Evolutionary conservation across 2,888 invertebrate genomes (phyloP), one percentile per base, ranked within the genome.

Genomic region (Apocheima hispidaria): DNA sequence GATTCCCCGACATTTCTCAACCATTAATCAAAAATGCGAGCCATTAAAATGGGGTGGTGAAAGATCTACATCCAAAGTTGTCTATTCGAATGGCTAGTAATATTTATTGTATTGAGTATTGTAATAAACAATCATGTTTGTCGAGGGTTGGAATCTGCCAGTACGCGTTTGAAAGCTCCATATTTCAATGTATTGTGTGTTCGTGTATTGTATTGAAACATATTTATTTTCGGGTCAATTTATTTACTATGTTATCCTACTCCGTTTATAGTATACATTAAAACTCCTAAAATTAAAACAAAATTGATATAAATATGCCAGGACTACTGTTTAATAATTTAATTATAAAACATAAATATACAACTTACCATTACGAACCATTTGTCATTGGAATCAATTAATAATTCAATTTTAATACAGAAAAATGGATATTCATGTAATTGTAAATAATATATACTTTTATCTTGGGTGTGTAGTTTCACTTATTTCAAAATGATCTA

Each of bases 11-110:
- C 60, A 44, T 81, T 82, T 79, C 80, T 72, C 73, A 71, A 70
- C 77, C 89, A 92, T 92, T 90, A 90, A 92, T 92, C 92, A 92
- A 90, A 60, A 62, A 87, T 81, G 83, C 77, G 77, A 79, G 82
- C 87, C 86, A 90, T 88, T 87, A 86, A 86, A 85, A 87, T 87
- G 81, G 91, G 90, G 92, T 86, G 90, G 82, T 72, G 88, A 89
- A 83, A 84, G 83, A 83, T 83, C 80, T 81, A 83, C 82, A 81
- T 81, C 87, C 81, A 86, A 86, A 83, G 82, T 85, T 84, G 82
- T 87, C 84, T 87, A 83, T 83, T 67, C 76, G 78, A 80, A 81
- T 82, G 57, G 72, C 73, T 73, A 63, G 63, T 66, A 79, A 77
- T 78, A 78, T 84, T 86, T 82, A 85, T 84, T 80, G 79, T 80